phyloP scores from a whole-genome alignment of 1,140 invertebrate genomes.

The Bombus balteatus region DNA sequence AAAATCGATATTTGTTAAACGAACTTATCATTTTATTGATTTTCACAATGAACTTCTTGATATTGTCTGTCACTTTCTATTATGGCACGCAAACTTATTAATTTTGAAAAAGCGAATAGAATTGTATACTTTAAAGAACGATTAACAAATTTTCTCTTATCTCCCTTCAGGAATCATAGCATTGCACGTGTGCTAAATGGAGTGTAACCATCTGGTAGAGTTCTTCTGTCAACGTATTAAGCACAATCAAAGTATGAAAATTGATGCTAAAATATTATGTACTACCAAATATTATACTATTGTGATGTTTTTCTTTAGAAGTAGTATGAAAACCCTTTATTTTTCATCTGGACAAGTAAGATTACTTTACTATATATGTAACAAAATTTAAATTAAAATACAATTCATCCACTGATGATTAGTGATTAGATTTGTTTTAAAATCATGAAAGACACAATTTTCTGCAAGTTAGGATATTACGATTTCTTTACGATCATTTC shows the following conservation, averaged over 20 bases:
- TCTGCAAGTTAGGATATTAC: neutral
- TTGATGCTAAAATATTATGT: neutral
- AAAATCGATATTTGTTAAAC: neutral
- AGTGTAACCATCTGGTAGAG: neutral
- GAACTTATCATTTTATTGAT: neutral
- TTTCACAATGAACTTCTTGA: neutral
- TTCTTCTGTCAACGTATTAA: neutral
- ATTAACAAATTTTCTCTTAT: neutral
- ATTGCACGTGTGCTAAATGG: neutral
- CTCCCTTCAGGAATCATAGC: too few species aligned
- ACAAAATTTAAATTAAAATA: neutral
- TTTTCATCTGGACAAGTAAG: neutral
- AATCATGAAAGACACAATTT: neutral
- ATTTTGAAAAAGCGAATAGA: too few species aligned
- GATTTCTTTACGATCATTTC: neutral
- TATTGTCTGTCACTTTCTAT: neutral
- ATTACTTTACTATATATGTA: too few species aligned
- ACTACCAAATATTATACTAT: too few species aligned
- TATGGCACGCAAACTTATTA: neutral
- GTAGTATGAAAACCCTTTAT: neutral
- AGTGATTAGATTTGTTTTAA: neutral
- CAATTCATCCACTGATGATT: too few species aligned
- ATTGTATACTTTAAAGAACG: neutral
- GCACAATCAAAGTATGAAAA: neutral
- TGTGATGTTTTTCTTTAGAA: neutral